These are phyloP conservation scores for Samia ricini DNA, from an alignment of 1,140 invertebrate genomes.

Conservation along the genomic window DNA sequence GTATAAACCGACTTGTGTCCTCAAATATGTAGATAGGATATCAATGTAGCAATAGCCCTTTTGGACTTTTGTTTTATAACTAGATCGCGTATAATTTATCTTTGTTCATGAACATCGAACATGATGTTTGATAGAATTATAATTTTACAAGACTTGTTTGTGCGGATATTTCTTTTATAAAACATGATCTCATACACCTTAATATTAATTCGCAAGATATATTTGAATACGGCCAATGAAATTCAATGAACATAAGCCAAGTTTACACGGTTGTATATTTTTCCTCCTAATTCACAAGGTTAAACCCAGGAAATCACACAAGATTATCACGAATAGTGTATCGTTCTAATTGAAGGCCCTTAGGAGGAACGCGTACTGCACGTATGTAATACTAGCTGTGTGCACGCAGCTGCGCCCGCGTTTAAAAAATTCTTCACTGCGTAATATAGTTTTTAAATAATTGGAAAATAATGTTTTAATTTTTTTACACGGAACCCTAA, in stretches of 20 bases:
- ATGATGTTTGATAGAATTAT: conserved; percentile 12
- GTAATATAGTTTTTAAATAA: too few relatives aligned
- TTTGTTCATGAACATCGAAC: conserved; percentile 1
- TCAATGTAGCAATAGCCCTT: conserved; percentile 13
- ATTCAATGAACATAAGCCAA: conserved; percentile 12
- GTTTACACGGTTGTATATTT: conserved; percentile 11
- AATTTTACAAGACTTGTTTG: conserved; percentile 4
- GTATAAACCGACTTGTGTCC: conserved; percentile 5
- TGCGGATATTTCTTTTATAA: conserved; percentile 19
- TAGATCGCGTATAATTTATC: conserved; percentile 4
- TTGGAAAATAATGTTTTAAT: too few relatives aligned
- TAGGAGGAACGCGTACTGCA: conserved; percentile 13
- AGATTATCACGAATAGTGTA: conserved; percentile 29
- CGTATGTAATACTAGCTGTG: conserved; percentile 22
- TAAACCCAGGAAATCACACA: conserved; percentile 33
- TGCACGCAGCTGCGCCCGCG: too few relatives aligned
- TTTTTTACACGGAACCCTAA: too few relatives aligned
- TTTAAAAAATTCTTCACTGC: too few relatives aligned
- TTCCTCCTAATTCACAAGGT: conserved; percentile 13
- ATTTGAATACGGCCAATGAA: conserved; percentile 17
- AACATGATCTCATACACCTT: conserved; percentile 15
- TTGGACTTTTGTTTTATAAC: conserved; percentile 5
- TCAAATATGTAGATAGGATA: conserved; percentile 11
- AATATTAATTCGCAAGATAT: conserved; percentile 19
- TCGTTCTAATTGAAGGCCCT: conserved; percentile 32